phyloP scores from a whole-genome alignment of 2,113 vertebrate species.

The Ibidorhyncha struthersii region DNA sequence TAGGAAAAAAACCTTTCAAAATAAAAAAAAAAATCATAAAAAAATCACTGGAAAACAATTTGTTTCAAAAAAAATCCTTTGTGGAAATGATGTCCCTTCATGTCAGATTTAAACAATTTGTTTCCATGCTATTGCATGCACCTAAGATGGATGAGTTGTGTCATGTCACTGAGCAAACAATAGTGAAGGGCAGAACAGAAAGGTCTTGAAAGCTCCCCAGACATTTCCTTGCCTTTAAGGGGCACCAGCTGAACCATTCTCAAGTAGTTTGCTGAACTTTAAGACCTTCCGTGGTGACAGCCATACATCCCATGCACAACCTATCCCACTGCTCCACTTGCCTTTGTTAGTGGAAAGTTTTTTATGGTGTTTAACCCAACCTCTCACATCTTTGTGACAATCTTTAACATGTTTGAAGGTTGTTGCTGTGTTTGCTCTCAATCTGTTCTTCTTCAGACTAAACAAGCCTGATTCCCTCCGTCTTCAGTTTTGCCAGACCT shows the following conservation, averaged over 20 bases:
- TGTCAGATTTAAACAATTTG: not conserved
- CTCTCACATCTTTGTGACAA: not conserved
- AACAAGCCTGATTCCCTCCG: not conserved
- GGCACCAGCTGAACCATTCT: not conserved
- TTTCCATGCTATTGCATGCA: not conserved
- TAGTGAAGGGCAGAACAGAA: not conserved
- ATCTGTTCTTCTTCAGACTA: not conserved
- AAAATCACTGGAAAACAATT: not conserved
- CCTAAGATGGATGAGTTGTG: not conserved
- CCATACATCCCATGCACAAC: not conserved
- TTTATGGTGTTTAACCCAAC: not conserved
- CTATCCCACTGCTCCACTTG: not conserved
- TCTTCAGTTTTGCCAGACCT: not conserved
- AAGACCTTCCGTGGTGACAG: not conserved
- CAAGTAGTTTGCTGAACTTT: not conserved
- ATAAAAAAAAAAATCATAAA: not conserved
- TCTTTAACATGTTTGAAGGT: not conserved
- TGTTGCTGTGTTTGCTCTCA: not conserved
- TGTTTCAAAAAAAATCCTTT: not conserved
- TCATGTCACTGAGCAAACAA: not conserved
- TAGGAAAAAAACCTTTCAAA: not conserved
- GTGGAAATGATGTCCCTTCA: not conserved
- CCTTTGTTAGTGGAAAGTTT: not conserved
- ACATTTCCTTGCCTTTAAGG: not conserved
- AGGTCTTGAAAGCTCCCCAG: not conserved